Evolutionary conservation across 2,113 vertebrate species (phyloP).

Genomic region (Cheilinus undulatus): DNA sequence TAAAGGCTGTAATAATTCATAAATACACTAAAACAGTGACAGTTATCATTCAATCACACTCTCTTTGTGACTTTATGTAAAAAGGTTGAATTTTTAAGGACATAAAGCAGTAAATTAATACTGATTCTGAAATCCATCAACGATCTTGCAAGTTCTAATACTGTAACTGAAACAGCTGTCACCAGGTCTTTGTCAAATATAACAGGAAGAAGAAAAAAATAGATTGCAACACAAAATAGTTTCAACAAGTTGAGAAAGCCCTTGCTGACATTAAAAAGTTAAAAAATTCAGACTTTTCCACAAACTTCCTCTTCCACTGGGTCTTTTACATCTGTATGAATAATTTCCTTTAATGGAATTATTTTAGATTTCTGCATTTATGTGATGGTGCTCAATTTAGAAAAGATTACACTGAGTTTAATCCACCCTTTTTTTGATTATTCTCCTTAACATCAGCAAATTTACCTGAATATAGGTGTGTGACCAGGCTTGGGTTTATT

Average conservation of each 20-base stretch:
- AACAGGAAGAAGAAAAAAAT: conserved; percentile 33
- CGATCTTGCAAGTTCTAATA: not conserved
- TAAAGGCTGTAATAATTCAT: conserved; percentile 38
- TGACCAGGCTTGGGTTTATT: conserved; percentile 99
- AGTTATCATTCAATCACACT: not conserved
- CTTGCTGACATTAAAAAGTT: conserved; percentile 8
- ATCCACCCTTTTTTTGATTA: not conserved
- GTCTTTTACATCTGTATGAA: conserved; percentile 5
- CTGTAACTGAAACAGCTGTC: not conserved
- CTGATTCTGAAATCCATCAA: not conserved
- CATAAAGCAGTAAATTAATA: not conserved
- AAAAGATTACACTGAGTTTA: not conserved
- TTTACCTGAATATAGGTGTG: conserved; percentile 96
- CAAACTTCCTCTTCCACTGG: not conserved
- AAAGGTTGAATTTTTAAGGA: too few species aligned
- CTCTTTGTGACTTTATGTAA: not conserved
- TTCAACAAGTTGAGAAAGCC: conserved; percentile 22
- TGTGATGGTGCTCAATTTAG: not conserved
- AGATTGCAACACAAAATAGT: conserved; percentile 16
- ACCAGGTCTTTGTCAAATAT: conserved; percentile 1
- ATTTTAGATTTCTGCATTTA: not conserved
- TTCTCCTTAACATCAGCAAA: not conserved
- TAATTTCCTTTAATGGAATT: not conserved
- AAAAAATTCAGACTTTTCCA: not conserved
- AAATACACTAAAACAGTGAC: conserved; percentile 19